Evolutionary conservation across 2,888 invertebrate genomes (phyloP).

Genomic region (Lasioglossum figueresi): DNA sequence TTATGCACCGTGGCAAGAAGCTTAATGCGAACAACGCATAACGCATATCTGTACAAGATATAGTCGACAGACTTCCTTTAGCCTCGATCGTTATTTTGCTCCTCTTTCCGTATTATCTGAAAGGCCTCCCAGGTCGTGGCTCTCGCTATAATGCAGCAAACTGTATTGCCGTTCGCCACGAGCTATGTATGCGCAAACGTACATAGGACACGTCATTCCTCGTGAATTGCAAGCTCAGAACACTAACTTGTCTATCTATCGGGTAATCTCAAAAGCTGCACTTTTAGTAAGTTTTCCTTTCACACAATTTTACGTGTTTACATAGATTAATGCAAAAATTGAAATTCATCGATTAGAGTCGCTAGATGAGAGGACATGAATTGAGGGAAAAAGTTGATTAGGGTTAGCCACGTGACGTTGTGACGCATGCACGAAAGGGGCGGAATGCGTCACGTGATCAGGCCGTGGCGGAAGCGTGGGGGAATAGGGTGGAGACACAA

Average conservation of each 20-base stretch:
- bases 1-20: slow-evolving; percentile 43
- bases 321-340: background rate
- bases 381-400: too few species aligned
- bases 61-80: slow-evolving; percentile 58
- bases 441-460: too few species aligned
- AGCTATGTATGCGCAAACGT: slow-evolving; percentile 12
- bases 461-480: too few species aligned
- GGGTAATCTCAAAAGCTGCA: background rate
- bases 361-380: too few species aligned
- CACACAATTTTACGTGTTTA: background rate
- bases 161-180: slow-evolving; percentile 44
- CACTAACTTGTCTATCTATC: background rate
- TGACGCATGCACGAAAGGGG: too few species aligned
- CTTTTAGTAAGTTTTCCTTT: background rate
- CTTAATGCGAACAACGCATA: slow-evolving; percentile 61
- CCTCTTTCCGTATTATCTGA: slow-evolving; percentile 65
- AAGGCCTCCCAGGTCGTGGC: slow-evolving; percentile 68
- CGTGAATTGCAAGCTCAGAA: background rate
- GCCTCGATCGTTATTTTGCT: slow-evolving; percentile 51
- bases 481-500: too few species aligned
- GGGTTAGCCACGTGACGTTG: too few species aligned
- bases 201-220: slow-evolving; percentile 40
- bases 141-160: slow-evolving; percentile 55
- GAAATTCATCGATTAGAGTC: background rate
- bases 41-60: slow-evolving; percentile 57